Percentiles rank a stretch among this genome's conserved stretches.
phyloP scores from a whole-genome alignment of 1,140 invertebrate genomes.

The Oryctes rhinoceros region DNA sequence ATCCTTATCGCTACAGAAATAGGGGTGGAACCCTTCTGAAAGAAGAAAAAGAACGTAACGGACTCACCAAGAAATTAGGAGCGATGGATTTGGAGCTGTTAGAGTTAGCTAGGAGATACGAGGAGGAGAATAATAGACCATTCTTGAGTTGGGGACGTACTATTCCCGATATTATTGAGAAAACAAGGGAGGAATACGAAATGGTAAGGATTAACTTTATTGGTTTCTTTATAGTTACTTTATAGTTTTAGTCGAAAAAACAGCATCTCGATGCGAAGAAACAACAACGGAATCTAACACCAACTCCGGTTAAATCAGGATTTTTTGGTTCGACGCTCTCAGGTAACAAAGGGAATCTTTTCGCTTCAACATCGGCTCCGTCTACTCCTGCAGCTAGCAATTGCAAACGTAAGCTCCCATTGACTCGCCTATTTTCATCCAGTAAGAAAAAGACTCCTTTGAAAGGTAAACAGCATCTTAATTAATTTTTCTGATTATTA shows the following conservation, averaged over 20 bases:
- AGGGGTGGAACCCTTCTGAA: neutral
- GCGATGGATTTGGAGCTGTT: constrained; percentile 70
- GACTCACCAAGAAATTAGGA: neutral
- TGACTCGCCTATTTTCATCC: neutral
- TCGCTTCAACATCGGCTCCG: neutral
- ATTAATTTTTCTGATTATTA: too few relatives aligned
- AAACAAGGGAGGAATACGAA: constrained; percentile 47
- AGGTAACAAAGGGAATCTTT: neutral
- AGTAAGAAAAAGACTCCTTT: neutral
- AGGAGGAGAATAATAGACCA: constrained; percentile 61
- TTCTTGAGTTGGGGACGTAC: constrained; percentile 69
- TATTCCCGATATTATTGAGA: constrained; percentile 47
- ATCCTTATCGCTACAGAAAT: constrained; percentile 25
- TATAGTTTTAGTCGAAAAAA: constrained; percentile 19
- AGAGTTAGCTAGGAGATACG: constrained; percentile 65
- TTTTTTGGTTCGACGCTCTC: neutral
- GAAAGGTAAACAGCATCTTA: neutral
- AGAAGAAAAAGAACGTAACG: constrained; percentile 33
- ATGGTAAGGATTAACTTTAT: neutral
- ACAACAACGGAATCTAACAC: constrained; percentile 20
- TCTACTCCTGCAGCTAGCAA: neutral
- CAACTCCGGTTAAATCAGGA: constrained; percentile 10
- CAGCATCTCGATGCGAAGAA: constrained; percentile 38
- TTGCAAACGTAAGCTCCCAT: neutral
- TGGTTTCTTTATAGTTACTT: too few relatives aligned